Conservation (phyloP, 1,140 invertebrate species). For the Caenorhabditis brenneri region DNA sequence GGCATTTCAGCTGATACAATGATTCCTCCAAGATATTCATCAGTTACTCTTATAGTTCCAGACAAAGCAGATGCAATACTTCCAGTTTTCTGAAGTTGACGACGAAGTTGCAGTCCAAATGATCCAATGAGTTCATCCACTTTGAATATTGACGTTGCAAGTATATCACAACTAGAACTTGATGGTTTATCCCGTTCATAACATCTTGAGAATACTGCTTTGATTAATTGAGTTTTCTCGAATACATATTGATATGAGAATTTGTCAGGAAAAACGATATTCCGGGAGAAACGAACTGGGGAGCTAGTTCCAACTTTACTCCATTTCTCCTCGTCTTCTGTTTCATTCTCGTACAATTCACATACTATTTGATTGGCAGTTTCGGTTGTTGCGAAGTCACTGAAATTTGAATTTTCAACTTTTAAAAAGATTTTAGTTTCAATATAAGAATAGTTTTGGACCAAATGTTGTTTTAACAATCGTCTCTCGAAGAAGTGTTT, state of each 20-base stretch:
- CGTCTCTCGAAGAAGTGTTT: too few relatives aligned
- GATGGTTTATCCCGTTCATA: background rate
- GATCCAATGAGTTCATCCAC: conserved; percentile 52
- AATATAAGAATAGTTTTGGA: too few relatives aligned
- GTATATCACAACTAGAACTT: conserved; percentile 23
- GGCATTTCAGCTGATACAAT: conserved; percentile 40
- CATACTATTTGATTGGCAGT: conserved; percentile 13
- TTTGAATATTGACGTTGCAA: conserved; percentile 43
- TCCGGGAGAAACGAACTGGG: conserved; percentile 17
- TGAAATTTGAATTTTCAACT: background rate
- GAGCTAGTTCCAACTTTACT: conserved; percentile 11
- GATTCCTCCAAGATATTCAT: conserved; percentile 33
- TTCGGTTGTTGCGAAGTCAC: conserved; percentile 17
- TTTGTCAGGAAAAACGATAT: conserved; percentile 34
- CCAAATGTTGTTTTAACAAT: too few relatives aligned
- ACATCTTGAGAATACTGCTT: conserved; percentile 13
- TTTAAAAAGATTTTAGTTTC: background rate
- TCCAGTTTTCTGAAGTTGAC: conserved; percentile 5
- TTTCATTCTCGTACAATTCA: conserved; percentile 47
- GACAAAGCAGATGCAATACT: conserved; percentile 40
- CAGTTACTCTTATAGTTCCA: background rate
- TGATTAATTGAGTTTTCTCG: conserved; percentile 47
- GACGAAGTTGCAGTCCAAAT: conserved; percentile 47
- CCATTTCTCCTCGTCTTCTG: conserved; percentile 44
- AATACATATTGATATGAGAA: conserved; percentile 51